phyloP scores from a whole-genome alignment of 2,113 vertebrate species.

The Callopanchax toddi region DNA sequence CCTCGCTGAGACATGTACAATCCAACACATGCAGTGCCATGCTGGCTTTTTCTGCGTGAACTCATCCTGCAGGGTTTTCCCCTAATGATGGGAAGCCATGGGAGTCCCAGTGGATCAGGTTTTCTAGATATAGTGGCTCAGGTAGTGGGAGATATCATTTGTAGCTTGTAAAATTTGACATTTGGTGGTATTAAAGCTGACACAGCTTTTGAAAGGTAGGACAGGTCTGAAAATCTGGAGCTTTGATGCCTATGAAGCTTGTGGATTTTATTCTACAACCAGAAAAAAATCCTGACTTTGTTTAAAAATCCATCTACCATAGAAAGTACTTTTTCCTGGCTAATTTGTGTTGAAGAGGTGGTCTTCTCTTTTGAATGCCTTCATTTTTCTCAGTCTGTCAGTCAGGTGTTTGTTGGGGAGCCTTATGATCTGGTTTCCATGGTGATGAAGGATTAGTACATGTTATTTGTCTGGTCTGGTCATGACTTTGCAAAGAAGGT shows the following conservation, averaged over 20 bases:
- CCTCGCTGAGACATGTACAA: constrained; percentile 25
- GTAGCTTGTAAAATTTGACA: constrained; percentile 20
- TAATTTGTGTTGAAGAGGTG: constrained; percentile 1
- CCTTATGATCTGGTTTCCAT: constrained; percentile 64
- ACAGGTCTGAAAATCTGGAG: background rate
- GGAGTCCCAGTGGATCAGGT: constrained; percentile 29
- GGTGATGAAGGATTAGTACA: constrained; percentile 52
- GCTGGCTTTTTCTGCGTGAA: constrained; percentile 50
- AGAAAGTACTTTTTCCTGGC: constrained; percentile 2
- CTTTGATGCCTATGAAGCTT: background rate
- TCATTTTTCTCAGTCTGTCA: constrained; percentile 22
- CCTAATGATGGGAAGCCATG: constrained; percentile 7
- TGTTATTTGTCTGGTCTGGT: constrained; percentile 55
- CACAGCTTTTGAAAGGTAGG: constrained; percentile 11
- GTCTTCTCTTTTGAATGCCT: constrained; percentile 5
- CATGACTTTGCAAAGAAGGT: constrained; percentile 30
- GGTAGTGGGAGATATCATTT: constrained; percentile 1
- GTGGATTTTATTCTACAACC: too few species aligned
- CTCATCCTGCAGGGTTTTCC: constrained; percentile 54
- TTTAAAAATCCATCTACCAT: too few species aligned
- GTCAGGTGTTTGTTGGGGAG: constrained; percentile 55
- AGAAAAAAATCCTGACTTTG: background rate
- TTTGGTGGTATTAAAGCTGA: constrained; percentile 25
- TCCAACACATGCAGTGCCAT: too few species aligned
- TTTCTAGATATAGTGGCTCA: constrained; percentile 19